phyloP scores from a whole-genome alignment of 1,140 invertebrate species.

The Saccostrea glomerata region DNA sequence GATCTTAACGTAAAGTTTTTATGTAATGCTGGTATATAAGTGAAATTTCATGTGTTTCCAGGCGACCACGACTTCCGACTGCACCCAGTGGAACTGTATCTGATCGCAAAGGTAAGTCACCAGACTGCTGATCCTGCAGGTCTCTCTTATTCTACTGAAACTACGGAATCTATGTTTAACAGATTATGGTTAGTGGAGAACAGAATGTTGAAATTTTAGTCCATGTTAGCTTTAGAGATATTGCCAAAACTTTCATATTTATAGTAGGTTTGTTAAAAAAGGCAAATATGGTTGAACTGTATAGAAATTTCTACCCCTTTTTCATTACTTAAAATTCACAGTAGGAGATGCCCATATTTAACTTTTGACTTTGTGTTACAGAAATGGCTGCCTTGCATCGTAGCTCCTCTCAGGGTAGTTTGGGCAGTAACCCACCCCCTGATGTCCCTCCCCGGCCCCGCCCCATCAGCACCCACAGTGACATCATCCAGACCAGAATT shows the following conservation, averaged over 20 bases:
- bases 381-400: constrained; percentile 57
- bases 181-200: no score
- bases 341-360: no score
- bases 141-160: no score
- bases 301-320: no score
- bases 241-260: no score
- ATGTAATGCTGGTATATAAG: background rate
- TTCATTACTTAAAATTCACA: no score
- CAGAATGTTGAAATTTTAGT: no score
- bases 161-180: no score
- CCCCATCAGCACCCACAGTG: constrained; percentile 50
- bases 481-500: constrained; percentile 36
- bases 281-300: no score
- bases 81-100: constrained; percentile 70
- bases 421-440: constrained; percentile 81
- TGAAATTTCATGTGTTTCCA: constrained; percentile 51
- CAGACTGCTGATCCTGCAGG: no score
- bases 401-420: constrained; percentile 73
- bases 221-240: no score
- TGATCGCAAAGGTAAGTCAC: constrained; percentile 62
- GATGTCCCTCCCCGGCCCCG: constrained; percentile 83
- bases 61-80: constrained; percentile 72
- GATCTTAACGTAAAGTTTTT: background rate
- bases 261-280: no score
- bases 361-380: constrained; percentile 42